Conservation (phyloP, 2,888 invertebrate genomes). For the Oligia fasciuncula region DNA sequence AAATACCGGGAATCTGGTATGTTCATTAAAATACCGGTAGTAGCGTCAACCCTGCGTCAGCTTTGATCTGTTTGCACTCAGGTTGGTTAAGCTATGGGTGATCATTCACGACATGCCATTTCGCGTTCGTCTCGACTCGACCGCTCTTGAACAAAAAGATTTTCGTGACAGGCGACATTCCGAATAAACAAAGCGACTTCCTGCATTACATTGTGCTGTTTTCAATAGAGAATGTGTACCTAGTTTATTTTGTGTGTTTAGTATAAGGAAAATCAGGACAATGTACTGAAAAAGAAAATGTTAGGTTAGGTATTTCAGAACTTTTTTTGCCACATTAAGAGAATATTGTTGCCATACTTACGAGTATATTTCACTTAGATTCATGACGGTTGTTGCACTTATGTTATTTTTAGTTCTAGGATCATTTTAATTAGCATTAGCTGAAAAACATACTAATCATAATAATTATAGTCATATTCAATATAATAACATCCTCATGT, state of each 20-base stretch:
- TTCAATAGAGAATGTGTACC: slow-evolving; percentile 18
- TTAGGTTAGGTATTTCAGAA: background rate
- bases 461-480: background rate
- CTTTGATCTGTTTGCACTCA: slow-evolving; percentile 74
- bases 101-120: slow-evolving; percentile 69
- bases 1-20: slow-evolving; percentile 47
- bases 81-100: slow-evolving; percentile 59
- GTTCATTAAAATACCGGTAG: slow-evolving; percentile 46
- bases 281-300: background rate
- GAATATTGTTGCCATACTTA: background rate
- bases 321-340: background rate
- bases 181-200: slow-evolving; percentile 51
- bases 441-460: background rate
- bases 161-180: slow-evolving; percentile 48
- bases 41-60: slow-evolving; percentile 64
- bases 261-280: background rate
- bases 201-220: slow-evolving; percentile 35
- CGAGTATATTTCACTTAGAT: background rate
- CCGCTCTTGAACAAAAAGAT: slow-evolving; percentile 59
- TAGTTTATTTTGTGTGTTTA: slow-evolving; percentile 13
- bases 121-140: slow-evolving; percentile 50
- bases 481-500: background rate
- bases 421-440: background rate
- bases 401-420: background rate
- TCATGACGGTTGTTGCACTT: too few species aligned